phyloP scores from a whole-genome alignment of 1,140 invertebrate species.

The Gonioctena quinquepunctata region DNA sequence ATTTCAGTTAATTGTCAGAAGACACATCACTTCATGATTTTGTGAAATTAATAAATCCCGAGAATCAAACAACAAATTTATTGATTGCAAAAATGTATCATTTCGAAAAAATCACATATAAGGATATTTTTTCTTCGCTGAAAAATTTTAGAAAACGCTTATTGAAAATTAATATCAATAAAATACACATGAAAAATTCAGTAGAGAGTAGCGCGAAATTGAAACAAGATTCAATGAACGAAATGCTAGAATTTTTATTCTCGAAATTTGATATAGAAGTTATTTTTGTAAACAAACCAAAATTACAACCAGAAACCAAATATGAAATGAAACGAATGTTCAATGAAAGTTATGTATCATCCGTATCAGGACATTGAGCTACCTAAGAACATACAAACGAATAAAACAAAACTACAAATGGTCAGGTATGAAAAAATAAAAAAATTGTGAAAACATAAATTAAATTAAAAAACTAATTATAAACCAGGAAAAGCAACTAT shows the following conservation, averaged over 20 bases:
- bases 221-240: constrained; percentile 31
- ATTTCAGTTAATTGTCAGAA: constrained; percentile 21
- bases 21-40: constrained; percentile 24
- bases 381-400: constrained; percentile 28
- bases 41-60: constrained; percentile 25
- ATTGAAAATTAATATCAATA: constrained; percentile 3
- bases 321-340: constrained; percentile 48
- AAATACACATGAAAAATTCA: constrained; percentile 24
- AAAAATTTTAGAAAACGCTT: constrained; percentile 22
- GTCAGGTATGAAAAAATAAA: constrained; percentile 52
- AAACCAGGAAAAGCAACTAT: constrained; percentile 37
- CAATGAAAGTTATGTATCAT: constrained; percentile 47
- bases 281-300: constrained; percentile 22
- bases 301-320: not conserved
- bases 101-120: constrained; percentile 40
- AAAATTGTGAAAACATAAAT: constrained; percentile 43
- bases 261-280: constrained; percentile 14
- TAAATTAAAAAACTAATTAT: constrained; percentile 41
- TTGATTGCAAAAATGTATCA: constrained; percentile 36
- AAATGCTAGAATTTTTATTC: constrained; percentile 23
- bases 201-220: too few relatives aligned
- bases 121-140: constrained; percentile 43
- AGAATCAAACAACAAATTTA: constrained; percentile 34
- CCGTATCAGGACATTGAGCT: constrained; percentile 5
- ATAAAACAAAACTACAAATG: constrained; percentile 52